A percentile compares a stretch with the other conserved stretches of the same genome.
Conservation (phyloP, 2,797 vertebrate species). For the Manis pentadactyla region DNA sequence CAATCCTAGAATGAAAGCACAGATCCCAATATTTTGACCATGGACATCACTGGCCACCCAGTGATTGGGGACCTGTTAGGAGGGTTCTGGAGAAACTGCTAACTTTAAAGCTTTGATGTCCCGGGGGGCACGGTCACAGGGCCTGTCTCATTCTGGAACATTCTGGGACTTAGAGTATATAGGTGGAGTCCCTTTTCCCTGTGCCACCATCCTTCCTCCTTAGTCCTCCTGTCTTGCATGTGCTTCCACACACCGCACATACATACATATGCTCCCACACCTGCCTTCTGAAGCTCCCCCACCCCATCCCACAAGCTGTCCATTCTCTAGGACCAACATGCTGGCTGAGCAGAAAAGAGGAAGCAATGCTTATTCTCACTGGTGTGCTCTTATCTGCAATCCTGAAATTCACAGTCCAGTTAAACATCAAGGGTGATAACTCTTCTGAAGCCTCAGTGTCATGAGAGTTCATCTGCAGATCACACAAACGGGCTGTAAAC, state of each 20-base stretch:
- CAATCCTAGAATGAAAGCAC: not conserved
- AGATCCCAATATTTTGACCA: not conserved
- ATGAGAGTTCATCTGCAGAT: not conserved
- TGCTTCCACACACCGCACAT: too few relatives aligned
- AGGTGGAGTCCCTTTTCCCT: not conserved
- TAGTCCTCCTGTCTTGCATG: not conserved
- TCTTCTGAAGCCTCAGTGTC: not conserved
- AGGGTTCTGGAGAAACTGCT: not conserved
- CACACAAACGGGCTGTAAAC: not conserved
- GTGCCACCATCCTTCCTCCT: not conserved
- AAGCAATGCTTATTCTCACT: not conserved
- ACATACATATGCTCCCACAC: too few relatives aligned
- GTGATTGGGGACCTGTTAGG: not conserved
- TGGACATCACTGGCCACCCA: not conserved
- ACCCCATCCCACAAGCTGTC: not conserved
- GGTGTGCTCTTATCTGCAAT: not conserved
- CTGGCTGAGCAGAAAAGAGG: not conserved
- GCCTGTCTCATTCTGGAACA: not conserved
- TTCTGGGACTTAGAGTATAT: not conserved
- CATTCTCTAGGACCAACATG: not conserved
- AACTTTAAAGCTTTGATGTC: not conserved
- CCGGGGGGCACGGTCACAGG: not conserved
- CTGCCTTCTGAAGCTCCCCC: not conserved
- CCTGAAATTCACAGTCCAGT: not conserved
- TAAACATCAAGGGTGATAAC: conserved; percentile 4